Percentiles rank a stretch among this genome's conserved stretches.
phyloP scores from a whole-genome alignment of 2,113 vertebrate species.

The Tetrao urogallus region DNA sequence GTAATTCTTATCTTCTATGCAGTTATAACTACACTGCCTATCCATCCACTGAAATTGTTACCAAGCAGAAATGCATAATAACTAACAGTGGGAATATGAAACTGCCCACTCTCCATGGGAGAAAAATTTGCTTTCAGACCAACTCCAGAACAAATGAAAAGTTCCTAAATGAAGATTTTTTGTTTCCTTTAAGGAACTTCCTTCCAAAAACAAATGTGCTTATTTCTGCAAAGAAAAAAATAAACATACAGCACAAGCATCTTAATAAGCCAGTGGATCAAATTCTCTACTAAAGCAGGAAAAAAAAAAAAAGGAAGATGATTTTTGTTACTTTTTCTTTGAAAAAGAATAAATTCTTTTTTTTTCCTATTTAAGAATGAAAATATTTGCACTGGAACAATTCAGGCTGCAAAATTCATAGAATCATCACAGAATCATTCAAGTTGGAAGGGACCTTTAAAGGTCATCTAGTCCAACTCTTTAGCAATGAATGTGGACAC shows the following conservation, averaged over 20 bases:
- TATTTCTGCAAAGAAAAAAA: constrained; percentile 23
- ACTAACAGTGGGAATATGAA: background rate
- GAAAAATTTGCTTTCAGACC: background rate
- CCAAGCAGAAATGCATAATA: background rate
- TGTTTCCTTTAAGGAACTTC: constrained; percentile 11
- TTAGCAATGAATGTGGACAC: no score
- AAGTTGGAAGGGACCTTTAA: no score
- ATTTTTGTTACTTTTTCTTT: background rate
- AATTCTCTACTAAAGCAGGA: background rate
- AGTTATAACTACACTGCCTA: background rate
- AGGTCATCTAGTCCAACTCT: no score
- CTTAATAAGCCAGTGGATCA: background rate
- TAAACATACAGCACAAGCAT: background rate
- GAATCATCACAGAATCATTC: no score
- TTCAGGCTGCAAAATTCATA: background rate
- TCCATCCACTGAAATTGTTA: background rate
- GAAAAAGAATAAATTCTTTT: background rate
- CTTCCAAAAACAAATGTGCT: constrained; percentile 9
- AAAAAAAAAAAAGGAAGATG: background rate
- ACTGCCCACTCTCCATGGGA: background rate
- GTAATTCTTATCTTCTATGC: background rate
- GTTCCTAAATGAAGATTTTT: background rate
- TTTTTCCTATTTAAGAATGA: background rate
- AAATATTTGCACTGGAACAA: background rate
- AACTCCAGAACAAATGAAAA: background rate